These are phyloP conservation scores for Porites australiensis DNA, from an alignment of 64 coral and sea anemone species.

Conservation along the genomic window DNA sequence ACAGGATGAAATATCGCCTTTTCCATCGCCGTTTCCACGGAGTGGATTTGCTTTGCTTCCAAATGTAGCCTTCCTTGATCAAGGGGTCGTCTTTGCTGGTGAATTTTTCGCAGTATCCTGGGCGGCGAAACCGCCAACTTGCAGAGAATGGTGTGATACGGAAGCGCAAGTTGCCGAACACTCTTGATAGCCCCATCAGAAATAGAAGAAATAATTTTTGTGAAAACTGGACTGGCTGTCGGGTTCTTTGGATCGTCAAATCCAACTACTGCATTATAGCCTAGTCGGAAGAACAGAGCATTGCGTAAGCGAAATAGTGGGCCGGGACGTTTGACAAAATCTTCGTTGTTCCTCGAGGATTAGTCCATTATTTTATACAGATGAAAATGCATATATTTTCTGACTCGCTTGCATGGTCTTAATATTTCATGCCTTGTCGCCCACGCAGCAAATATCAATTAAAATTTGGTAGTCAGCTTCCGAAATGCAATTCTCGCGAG, in stretches of 20 bases:
- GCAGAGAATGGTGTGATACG: constrained; percentile 5
- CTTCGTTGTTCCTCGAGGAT: neutral
- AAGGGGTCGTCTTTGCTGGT: constrained; percentile 5
- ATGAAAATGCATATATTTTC: constrained; percentile 25
- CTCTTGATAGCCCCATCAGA: constrained; percentile 18
- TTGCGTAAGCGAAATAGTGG: neutral
- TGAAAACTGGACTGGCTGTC: neutral
- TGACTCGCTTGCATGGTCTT: constrained; percentile 1
- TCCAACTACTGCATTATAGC: constrained; percentile 23
- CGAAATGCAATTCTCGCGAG: neutral
- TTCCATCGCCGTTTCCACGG: constrained; percentile 50
- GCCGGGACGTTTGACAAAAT: neutral
- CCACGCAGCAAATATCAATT: constrained; percentile 42
- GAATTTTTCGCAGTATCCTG: constrained; percentile 18
- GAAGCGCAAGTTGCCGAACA: constrained; percentile 29
- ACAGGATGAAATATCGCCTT: constrained; percentile 62
- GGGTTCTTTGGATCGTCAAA: no score
- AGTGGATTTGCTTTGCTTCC: constrained; percentile 54
- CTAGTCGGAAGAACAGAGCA: neutral
- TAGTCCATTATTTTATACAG: constrained; percentile 4
- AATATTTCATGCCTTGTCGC: constrained; percentile 27
- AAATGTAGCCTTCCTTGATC: constrained; percentile 65
- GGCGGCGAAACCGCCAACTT: constrained; percentile 32
- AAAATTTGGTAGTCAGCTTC: constrained; percentile 14
- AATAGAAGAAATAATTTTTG: neutral